phyloP scores from a whole-genome alignment of 2,113 vertebrate genomes.

The Deroptyus accipitrinus region DNA sequence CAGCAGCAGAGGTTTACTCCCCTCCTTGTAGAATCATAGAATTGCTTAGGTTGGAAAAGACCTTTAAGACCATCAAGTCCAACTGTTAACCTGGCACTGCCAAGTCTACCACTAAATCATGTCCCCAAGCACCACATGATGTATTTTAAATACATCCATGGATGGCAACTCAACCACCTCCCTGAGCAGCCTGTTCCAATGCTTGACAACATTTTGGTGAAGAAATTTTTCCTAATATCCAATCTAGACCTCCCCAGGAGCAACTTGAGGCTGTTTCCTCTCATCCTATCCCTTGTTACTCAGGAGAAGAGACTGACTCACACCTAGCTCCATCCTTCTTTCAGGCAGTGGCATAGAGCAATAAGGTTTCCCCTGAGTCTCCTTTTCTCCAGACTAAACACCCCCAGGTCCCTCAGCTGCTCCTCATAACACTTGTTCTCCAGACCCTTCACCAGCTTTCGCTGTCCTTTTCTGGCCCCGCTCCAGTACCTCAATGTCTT shows the following conservation, averaged over 20 bases:
- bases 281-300: background rate
- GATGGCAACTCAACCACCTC: background rate
- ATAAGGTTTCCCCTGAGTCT: background rate
- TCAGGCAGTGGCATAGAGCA: background rate
- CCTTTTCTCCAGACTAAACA: background rate
- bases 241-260: background rate
- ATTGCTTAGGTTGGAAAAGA: background rate
- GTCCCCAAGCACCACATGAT: background rate
- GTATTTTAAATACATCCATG: background rate
- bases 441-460: background rate
- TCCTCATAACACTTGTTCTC: background rate
- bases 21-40: background rate
- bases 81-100: background rate
- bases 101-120: background rate
- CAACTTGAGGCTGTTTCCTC: background rate
- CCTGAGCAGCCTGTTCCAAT: background rate
- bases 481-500: background rate
- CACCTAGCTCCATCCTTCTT: background rate
- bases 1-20: background rate
- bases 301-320: background rate
- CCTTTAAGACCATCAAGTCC: background rate
- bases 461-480: rapidly evolving
- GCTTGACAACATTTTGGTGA: rapidly evolving
- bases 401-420: background rate
- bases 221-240: background rate